These are phyloP conservation scores for Ophraella communa DNA, from an alignment of 2,888 invertebrate genomes.

Conservation along the genomic window DNA sequence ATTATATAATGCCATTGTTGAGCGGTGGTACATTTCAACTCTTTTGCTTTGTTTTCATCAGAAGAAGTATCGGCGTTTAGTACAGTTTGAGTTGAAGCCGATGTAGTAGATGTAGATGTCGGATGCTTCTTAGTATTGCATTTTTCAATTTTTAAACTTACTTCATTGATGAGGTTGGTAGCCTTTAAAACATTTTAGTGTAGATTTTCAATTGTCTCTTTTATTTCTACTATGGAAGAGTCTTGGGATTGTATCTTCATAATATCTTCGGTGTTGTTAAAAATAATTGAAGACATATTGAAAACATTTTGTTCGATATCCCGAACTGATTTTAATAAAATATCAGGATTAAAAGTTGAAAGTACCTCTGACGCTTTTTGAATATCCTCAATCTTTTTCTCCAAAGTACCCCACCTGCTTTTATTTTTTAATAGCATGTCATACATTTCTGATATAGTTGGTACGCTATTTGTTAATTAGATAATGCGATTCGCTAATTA, in stretches of 20 bases:
- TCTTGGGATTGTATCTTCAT: not conserved
- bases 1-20: not conserved
- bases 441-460: not conserved
- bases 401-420: too few relatives aligned
- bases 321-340: not conserved
- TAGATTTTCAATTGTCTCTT: not conserved
- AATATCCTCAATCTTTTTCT: too few relatives aligned
- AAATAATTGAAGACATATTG: not conserved
- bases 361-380: too few relatives aligned
- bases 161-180: not conserved
- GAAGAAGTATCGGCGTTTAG: not conserved
- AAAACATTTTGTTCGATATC: not conserved
- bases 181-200: not conserved
- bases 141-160: not conserved
- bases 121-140: not conserved
- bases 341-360: not conserved
- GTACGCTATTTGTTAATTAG: not conserved
- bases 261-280: not conserved
- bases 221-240: not conserved
- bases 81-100: not conserved
- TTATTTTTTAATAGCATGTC: too few relatives aligned
- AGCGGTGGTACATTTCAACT: not conserved
- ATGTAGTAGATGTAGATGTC: not conserved
- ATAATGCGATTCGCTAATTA: not conserved
- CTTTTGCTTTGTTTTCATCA: not conserved